Evolutionary conservation across 1,140 invertebrate genomes (phyloP), one percentile per base, ranked within the genome.

Genomic region (Papilio helenus): DNA sequence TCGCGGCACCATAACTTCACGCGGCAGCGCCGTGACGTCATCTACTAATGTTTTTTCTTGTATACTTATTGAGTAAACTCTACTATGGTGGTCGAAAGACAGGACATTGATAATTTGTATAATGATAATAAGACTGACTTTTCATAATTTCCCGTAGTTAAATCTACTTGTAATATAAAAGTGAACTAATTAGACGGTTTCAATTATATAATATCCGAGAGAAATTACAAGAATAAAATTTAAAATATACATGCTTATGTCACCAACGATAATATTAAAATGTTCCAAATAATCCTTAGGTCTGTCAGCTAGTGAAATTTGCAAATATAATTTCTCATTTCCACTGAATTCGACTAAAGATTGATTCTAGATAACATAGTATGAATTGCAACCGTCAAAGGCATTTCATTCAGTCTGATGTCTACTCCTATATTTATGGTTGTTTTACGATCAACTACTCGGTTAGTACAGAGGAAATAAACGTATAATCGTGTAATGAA

Each of bases 11-110:
- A 74, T 74, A 20, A 39, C 76, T 76, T 58, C 34, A 77, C 34
- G 76, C 58, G 74, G 61, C 76, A 26, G n/a, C 72, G 51, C 76
- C 12, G 55, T 77, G 76, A 77, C 55, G 76, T 77, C 76, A 77
- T 61, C 39, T 16, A 39, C 42, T 42, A 44, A 61, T 55, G 76
- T 20, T 65, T 42, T 65, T 77, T 77, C 76, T 77, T 77, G 26
- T 58, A 16, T 34, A 34, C 61, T 23, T 61, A 61, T 23, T 26
- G 10, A 29, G 14, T 3, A 29, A 20, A 68, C 3, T n/a, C 23
- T 29, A 65, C 58, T 65, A 14, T 65, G 26, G 14, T 68, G 26
- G 61, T 34, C 14, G 14, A 29, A 29, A 68, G 20, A 55, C 18
- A 14, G 46, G 46, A 49, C 46, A 18, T 49, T 18, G 16, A 49